These are phyloP conservation scores for Oscheius myriophilus DNA, from an alignment of 2,888 invertebrate genomes.

Conservation along the genomic window DNA sequence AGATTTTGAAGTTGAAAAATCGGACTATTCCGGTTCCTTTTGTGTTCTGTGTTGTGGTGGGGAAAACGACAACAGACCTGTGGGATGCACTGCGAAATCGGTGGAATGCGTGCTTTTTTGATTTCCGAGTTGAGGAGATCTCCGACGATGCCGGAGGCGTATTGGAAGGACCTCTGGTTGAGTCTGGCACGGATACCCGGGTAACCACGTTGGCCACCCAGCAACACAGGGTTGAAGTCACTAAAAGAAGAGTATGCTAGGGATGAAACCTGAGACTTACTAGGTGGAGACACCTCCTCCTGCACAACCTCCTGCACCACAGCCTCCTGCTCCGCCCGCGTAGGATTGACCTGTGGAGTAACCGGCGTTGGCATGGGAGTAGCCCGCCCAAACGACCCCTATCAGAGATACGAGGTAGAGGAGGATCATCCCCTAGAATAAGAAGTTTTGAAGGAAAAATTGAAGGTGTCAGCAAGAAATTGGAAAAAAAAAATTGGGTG, in stretches of 20 bases:
- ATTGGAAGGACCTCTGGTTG: conserved; percentile 65
- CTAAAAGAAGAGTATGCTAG: neutral
- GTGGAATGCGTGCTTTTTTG: conserved; percentile 62
- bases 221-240: conserved; percentile 58
- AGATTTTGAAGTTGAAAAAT: too few relatives aligned
- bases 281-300: conserved; percentile 15
- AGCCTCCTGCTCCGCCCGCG: neutral
- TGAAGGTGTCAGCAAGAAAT: neutral
- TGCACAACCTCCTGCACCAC: conserved; percentile 10
- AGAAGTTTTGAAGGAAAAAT: neutral
- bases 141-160: conserved; percentile 56
- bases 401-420: conserved; percentile 19
- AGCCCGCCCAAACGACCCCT: conserved; percentile 25
- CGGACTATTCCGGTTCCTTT: too few relatives aligned
- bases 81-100: conserved; percentile 64
- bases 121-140: conserved; percentile 61
- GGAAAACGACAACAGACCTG: conserved; percentile 51
- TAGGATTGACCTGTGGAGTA: conserved; percentile 1
- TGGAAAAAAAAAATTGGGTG: neutral
- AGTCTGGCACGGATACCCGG: conserved; percentile 66
- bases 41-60: neutral
- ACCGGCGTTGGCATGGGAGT: conserved; percentile 9
- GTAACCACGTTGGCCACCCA: conserved; percentile 57
- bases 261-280: neutral
- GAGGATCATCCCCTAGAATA: conserved; percentile 12